A percentile compares a stretch with the other conserved stretches of the same genome.
Evolutionary conservation across 2,888 invertebrate genomes (phyloP).

Genomic region (Acleris sparsana): DNA sequence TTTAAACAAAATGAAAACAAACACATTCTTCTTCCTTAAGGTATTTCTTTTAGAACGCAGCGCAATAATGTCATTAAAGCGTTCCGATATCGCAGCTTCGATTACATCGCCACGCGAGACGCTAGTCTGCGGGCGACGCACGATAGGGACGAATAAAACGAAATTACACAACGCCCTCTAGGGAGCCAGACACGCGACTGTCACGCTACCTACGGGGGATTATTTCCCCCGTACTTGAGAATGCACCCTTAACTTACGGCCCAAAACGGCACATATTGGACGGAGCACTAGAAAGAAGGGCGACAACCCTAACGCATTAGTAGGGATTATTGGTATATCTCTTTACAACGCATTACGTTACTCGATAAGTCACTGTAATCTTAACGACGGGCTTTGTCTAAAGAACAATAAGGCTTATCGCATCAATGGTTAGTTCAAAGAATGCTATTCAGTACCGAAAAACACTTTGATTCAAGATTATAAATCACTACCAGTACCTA

Average conservation of each 20-base stretch:
- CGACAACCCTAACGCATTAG: slow-evolving; percentile 69
- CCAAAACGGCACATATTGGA: slow-evolving; percentile 61
- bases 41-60: slow-evolving; percentile 34
- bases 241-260: slow-evolving; percentile 67
- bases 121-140: slow-evolving; percentile 53
- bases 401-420: slow-evolving; percentile 42
- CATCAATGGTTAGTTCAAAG: slow-evolving; percentile 37
- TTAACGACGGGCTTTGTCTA: slow-evolving; percentile 60
- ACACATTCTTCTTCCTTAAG: slow-evolving; percentile 20
- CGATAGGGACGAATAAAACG: slow-evolving; percentile 56
- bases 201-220: slow-evolving; percentile 71
- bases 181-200: slow-evolving; percentile 63
- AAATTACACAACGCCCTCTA: slow-evolving; percentile 68
- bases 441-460: slow-evolving; percentile 26
- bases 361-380: slow-evolving; percentile 72
- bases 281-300: slow-evolving; percentile 49
- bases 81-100: slow-evolving; percentile 49
- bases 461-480: slow-evolving; percentile 8
- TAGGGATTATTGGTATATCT: slow-evolving; percentile 74
- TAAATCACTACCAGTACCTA: slow-evolving; percentile 15
- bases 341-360: slow-evolving; percentile 69
- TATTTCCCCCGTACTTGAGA: slow-evolving; percentile 72
- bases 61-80: slow-evolving; percentile 38
- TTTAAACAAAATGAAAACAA: slow-evolving; percentile 28
- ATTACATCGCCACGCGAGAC: slow-evolving; percentile 54